Evolutionary conservation across 2,113 vertebrate species (phyloP).

Genomic region (Morone chrysops): DNA sequence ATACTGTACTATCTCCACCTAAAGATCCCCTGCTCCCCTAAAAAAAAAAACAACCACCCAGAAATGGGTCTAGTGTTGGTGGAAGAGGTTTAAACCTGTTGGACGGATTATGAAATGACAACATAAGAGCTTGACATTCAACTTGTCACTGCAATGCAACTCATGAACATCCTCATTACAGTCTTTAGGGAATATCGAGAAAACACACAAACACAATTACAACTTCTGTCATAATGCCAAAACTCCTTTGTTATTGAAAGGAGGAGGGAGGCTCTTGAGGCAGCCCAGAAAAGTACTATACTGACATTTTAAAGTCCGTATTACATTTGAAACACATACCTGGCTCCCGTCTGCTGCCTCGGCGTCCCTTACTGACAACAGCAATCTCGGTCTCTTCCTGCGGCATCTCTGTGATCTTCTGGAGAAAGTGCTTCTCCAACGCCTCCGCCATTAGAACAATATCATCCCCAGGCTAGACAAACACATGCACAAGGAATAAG

Average conservation of each 20-base stretch:
- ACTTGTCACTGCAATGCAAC: background rate
- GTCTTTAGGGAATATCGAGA: background rate
- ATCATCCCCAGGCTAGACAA: conserved; percentile 90
- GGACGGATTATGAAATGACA: background rate
- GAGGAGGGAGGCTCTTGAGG: background rate
- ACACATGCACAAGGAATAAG: background rate
- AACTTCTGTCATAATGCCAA: background rate
- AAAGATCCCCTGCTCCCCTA: too few species aligned
- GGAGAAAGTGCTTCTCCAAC: conserved; percentile 93
- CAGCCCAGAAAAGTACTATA: background rate
- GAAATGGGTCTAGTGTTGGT: too few species aligned
- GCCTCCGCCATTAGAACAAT: conserved; percentile 96
- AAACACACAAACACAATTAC: background rate
- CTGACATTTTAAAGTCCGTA: background rate
- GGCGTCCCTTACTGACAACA: conserved; percentile 88
- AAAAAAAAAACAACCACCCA: too few species aligned
- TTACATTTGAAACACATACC: conserved; percentile 74
- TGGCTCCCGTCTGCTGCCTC: conserved; percentile 88
- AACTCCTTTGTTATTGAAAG: background rate
- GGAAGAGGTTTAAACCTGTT: background rate
- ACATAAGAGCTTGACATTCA: background rate
- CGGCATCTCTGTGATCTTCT: conserved; percentile 94
- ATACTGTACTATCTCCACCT: too few species aligned
- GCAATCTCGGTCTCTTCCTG: conserved; percentile 92
- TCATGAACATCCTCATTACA: background rate